Evolutionary conservation across 2,797 vertebrate genomes (phyloP).

Genomic region (Enteromius trimaculatus): DNA sequence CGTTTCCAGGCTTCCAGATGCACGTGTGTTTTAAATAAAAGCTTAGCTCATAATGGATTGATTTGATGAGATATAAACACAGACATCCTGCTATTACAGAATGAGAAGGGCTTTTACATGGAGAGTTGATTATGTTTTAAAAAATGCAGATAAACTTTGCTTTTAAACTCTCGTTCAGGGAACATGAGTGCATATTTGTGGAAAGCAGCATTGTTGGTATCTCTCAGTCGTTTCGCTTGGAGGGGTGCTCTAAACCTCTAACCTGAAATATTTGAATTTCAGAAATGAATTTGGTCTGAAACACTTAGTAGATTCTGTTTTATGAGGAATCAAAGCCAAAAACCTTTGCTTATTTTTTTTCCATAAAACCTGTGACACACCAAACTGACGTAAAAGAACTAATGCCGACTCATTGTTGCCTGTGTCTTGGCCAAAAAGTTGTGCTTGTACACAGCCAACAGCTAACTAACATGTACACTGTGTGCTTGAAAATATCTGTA

Average conservation of each 20-base stretch:
- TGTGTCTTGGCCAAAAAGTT: not conserved
- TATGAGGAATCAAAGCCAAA: not conserved
- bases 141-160: not conserved
- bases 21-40: not conserved
- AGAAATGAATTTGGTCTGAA: not conserved
- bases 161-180: not conserved
- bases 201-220: not conserved
- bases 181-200: not conserved
- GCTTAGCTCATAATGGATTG: slow-evolving; percentile 16
- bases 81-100: slow-evolving; percentile 19
- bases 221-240: not conserved
- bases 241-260: not conserved
- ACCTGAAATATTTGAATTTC: not conserved
- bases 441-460: not conserved
- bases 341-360: not conserved
- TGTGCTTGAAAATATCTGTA: not conserved
- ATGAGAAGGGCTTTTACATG: slow-evolving; percentile 33
- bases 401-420: not conserved
- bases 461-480: not conserved
- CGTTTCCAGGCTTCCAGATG: slow-evolving; percentile 16
- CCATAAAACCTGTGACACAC: not conserved
- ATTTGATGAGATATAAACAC: not conserved
- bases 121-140: not conserved
- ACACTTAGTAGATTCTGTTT: not conserved
- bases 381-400: not conserved